phyloP scores from a whole-genome alignment of 2,888 invertebrate species.

The Cantharis flavilabris region DNA sequence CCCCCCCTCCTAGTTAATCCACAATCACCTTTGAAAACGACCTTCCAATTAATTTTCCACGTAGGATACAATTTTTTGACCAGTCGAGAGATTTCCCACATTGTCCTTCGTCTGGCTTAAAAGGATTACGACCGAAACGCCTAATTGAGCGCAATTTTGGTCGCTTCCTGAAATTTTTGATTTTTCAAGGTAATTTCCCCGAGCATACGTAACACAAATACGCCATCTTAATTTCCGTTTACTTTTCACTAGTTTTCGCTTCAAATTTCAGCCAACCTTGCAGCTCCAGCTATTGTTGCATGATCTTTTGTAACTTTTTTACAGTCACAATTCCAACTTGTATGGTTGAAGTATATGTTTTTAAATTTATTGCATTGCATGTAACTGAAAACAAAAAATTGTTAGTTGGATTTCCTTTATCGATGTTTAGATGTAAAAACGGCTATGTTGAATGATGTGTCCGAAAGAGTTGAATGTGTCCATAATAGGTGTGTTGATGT shows the following conservation, averaged over 20 bases:
- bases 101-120: neutral
- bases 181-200: neutral
- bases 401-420: neutral
- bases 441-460: neutral
- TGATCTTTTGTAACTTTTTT: neutral
- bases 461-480: neutral
- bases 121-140: neutral
- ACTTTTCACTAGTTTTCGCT: neutral
- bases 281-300: neutral
- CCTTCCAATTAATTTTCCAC: neutral
- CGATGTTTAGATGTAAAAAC: neutral
- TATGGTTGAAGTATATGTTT: neutral
- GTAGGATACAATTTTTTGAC: neutral
- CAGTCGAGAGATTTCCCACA: neutral
- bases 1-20: no score
- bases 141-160: neutral
- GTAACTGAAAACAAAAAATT: neutral
- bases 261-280: constrained; percentile 2
- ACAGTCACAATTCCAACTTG: neutral
- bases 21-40: neutral
- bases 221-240: neutral
- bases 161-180: neutral
- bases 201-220: neutral
- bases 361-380: neutral
- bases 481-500: neutral